These are phyloP conservation scores for Lerema accius DNA, from an alignment of 1,140 invertebrate species.

Conservation along the genomic window DNA sequence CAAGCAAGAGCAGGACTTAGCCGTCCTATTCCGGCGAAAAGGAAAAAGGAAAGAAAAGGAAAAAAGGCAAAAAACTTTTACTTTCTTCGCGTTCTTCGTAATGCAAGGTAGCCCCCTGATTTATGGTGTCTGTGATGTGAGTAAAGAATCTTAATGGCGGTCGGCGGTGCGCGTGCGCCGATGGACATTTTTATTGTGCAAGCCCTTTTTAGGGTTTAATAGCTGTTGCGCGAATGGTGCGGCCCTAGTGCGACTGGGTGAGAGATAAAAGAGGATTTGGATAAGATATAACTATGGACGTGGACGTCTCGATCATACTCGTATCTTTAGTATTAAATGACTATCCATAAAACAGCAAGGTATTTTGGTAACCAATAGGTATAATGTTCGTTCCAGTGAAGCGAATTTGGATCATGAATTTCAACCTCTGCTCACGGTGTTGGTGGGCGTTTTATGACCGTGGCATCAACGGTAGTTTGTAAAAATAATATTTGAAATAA, in stretches of 20 bases:
- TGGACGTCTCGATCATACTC: neutral
- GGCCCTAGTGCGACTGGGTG: neutral
- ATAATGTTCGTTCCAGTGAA: too few species aligned
- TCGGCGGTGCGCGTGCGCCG: conserved; percentile 27
- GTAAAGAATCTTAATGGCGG: conserved; percentile 49
- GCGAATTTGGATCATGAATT: too few species aligned
- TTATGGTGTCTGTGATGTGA: conserved; percentile 40
- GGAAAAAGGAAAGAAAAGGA: too few species aligned
- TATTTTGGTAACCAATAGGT: too few species aligned
- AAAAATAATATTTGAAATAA: too few species aligned
- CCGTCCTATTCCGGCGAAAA: neutral
- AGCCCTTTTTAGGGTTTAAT: conserved; percentile 35
- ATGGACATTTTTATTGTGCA: conserved; percentile 32
- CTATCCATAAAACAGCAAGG: too few species aligned
- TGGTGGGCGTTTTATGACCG: too few species aligned
- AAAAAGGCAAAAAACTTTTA: neutral
- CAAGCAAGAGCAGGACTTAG: too few species aligned
- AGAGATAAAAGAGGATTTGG: neutral
- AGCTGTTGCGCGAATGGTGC: neutral
- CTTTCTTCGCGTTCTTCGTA: neutral
- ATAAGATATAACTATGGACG: too few species aligned
- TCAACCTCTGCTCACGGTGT: too few species aligned
- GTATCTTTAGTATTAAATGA: too few species aligned
- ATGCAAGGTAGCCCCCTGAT: conserved; percentile 38
- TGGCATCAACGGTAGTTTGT: too few species aligned